These are phyloP conservation scores for Lepilemur septentrionalis DNA, from an alignment of 2,797 vertebrate genomes.

Conservation along the genomic window DNA sequence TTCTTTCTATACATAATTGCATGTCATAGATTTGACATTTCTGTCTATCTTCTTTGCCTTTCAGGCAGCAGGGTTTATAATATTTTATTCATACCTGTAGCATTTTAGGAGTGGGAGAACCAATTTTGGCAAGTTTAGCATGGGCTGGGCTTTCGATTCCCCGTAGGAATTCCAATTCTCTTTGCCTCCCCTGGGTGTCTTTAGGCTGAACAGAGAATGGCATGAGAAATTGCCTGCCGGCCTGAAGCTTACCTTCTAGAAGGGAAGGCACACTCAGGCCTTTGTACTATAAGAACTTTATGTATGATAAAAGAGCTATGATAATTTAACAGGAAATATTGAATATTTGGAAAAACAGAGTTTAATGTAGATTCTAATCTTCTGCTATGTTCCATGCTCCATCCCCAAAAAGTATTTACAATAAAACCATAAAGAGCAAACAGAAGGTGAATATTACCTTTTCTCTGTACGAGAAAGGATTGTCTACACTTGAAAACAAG, in stretches of 20 bases:
- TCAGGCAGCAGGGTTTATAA: conserved; percentile 12
- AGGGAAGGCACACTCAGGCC: background rate
- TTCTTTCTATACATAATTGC: conserved; percentile 52
- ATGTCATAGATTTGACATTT: conserved; percentile 55
- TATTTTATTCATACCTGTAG: conserved; percentile 52
- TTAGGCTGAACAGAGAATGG: background rate
- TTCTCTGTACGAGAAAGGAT: background rate
- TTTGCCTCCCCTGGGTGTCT: background rate
- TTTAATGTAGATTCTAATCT: background rate
- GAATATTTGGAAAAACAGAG: background rate
- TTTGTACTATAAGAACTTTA: background rate
- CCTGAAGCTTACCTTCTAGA: background rate
- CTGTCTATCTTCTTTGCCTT: conserved; percentile 27
- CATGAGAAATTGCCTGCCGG: background rate
- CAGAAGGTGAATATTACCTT: background rate
- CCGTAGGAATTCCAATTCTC: background rate
- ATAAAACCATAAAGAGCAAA: conserved; percentile 18
- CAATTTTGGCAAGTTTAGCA: conserved; percentile 38
- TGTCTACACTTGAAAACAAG: conserved; percentile 5
- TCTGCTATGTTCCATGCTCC: background rate
- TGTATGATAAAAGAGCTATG: background rate
- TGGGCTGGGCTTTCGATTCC: conserved; percentile 5
- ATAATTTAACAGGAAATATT: background rate
- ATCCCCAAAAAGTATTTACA: background rate
- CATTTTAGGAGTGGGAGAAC: conserved; percentile 18